Evolutionary conservation across 2,888 invertebrate species (phyloP), one percentile per base, ranked within the genome.

Genomic region (Omphaloscelis lunosa): DNA sequence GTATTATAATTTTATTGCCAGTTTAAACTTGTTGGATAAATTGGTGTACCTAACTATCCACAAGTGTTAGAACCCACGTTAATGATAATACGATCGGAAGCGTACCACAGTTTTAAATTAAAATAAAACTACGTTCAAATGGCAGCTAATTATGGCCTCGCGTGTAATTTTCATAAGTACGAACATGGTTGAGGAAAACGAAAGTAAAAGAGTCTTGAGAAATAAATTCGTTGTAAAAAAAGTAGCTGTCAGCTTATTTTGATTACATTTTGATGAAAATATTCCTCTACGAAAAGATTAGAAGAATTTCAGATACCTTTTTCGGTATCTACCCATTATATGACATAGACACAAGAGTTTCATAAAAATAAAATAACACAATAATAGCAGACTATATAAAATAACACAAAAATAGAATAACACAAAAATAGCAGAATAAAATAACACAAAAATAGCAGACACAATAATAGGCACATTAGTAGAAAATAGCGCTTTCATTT

Each of bases 1-100:
- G 80, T 84, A 90, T 91, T 89, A 90, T 91, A 90, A 92, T 93
- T 93, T 92, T 90, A 93, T 91, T 90, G 85, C 89, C 79, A 72
- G 86, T 85, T 82, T 83, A 90, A 91, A 89, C 88, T 86, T 87
- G 86, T 82, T 83, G 81, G 84, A 90, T 89, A 90, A 88, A 91
- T 92, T 90, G 89, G 83, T 89, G 61, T 79, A 34, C 34, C 34
- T 34, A 77, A 84, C 77, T 88, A 87, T 86, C 75, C 78, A 82
- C 85, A 84, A 86, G 80, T 89, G 87, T 89, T 88, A 87, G 82
- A 82, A 80, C 59, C 77, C 78, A 81, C 70, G 77, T 83, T 90
- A 89, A 90, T 91, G 84, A 87, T 89, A 85, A 89, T 85, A 78
- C 39, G 79, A 85, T 62, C 69, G 67, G 65, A 23, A 58, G 72